Conservation (phyloP, 37 sponge, comb jelly and placozoan genomes). For the Halisarca cf. caerulea region DNA sequence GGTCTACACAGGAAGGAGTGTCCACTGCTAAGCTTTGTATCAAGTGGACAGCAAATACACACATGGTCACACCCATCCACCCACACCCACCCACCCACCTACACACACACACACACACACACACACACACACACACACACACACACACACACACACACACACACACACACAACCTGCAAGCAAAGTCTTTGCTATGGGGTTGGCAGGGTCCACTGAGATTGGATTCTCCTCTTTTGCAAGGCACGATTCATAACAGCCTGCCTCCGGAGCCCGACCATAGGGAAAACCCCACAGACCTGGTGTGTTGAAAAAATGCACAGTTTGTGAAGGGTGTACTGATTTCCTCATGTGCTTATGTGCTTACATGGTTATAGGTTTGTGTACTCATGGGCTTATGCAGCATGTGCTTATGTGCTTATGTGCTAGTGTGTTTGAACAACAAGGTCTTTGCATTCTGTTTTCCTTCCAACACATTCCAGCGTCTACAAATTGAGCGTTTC, state of each 20-base stretch:
- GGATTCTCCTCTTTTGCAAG: conserved; percentile 44
- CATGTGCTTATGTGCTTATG: no score
- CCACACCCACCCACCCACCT: conserved; percentile 6
- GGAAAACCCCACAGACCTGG: conserved; percentile 74
- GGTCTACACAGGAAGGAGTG: conserved; percentile 43
- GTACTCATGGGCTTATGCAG: no score
- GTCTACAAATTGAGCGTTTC: no score
- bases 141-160: conserved; percentile 34
- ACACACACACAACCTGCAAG: conserved; percentile 49
- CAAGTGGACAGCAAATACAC: neutral
- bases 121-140: conserved; percentile 40
- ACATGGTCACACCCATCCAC: conserved; percentile 9
- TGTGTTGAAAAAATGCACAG: no score
- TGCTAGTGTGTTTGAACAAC: no score
- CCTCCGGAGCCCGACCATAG: conserved; percentile 63
- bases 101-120: conserved; percentile 14
- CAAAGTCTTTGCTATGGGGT: conserved; percentile 65
- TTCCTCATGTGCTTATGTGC: no score
- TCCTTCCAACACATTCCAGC: no score
- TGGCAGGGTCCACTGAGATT: conserved; percentile 55
- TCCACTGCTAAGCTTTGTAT: neutral
- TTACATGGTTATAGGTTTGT: no score
- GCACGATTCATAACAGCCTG: neutral
- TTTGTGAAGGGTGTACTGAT: no score
- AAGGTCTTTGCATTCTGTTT: no score